Conservation (phyloP, 2,888 invertebrate species). For the Leistus spinibarbis region DNA sequence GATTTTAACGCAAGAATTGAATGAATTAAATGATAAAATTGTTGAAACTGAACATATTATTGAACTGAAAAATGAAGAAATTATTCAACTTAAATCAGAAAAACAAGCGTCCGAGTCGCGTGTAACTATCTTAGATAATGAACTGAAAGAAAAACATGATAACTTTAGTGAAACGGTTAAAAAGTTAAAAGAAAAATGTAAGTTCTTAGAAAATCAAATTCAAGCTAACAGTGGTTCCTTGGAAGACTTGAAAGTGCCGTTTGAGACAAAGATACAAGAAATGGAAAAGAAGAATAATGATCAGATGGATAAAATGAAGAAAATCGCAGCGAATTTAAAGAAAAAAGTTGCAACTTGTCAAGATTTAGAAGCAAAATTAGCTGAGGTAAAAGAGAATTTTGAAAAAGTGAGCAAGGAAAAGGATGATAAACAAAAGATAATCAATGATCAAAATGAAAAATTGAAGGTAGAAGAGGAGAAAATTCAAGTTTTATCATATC, state of each 20-base stretch:
- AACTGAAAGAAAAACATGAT: constrained; percentile 56
- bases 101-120: constrained; percentile 50
- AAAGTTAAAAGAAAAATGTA: constrained; percentile 55
- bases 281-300: constrained; percentile 70
- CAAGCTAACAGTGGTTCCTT: constrained; percentile 50
- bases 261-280: constrained; percentile 49
- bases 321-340: constrained; percentile 76
- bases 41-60: constrained; percentile 60
- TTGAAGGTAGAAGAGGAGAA: constrained; percentile 22
- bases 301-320: constrained; percentile 77
- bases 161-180: constrained; percentile 52
- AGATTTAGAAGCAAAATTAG: constrained; percentile 66
- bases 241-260: constrained; percentile 50
- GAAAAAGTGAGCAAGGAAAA: constrained; percentile 50
- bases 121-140: constrained; percentile 55
- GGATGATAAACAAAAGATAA: constrained; percentile 47
- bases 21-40: constrained; percentile 64
- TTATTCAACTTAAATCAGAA: constrained; percentile 58
- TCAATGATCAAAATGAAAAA: constrained; percentile 12
- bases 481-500: constrained; percentile 37
- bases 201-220: constrained; percentile 52
- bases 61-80: constrained; percentile 59
- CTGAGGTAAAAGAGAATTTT: constrained; percentile 50
- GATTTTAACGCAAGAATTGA: constrained; percentile 63
- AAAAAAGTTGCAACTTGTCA: constrained; percentile 70